Percentiles rank a stretch among this genome's conserved stretches.
Conservation (phyloP, 2,888 invertebrate genomes). For the Crioceris asparagi region DNA sequence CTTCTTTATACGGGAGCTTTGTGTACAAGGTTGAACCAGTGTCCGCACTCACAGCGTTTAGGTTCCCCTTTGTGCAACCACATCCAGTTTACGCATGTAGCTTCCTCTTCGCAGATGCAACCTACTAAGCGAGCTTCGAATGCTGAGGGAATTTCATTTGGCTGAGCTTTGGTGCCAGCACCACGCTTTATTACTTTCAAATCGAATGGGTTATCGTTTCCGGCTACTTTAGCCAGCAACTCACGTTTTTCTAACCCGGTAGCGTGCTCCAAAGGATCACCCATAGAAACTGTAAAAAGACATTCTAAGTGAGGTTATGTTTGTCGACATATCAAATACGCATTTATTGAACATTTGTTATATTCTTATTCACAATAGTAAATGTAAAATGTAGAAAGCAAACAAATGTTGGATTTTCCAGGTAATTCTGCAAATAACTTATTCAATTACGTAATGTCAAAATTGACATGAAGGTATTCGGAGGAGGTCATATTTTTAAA, state of each 20-base stretch:
- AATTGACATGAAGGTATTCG: slow-evolving; percentile 41
- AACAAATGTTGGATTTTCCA: neutral
- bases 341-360: too few relatives aligned
- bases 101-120: slow-evolving; percentile 93
- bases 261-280: slow-evolving; percentile 85
- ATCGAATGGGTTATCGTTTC: slow-evolving; percentile 81
- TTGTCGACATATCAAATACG: too few relatives aligned
- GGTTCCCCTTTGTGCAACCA: slow-evolving; percentile 85
- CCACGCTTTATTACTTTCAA: slow-evolving; percentile 74
- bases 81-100: slow-evolving; percentile 85
- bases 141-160: slow-evolving; percentile 84
- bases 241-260: slow-evolving; percentile 90
- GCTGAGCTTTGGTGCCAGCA: slow-evolving; percentile 68
- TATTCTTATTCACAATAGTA: too few relatives aligned
- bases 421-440: slow-evolving; percentile 6
- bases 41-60: slow-evolving; percentile 90
- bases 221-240: slow-evolving; percentile 72
- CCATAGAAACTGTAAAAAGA: slow-evolving; percentile 51
- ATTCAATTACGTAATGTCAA: slow-evolving; percentile 33
- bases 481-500: slow-evolving; percentile 33
- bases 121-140: slow-evolving; percentile 85
- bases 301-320: slow-evolving; percentile 6
- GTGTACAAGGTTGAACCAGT: slow-evolving; percentile 89
- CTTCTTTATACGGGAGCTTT: slow-evolving; percentile 55
- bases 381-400: too few relatives aligned